Conservation (phyloP, 2,797 vertebrate genomes). For the Naso thynnoides region DNA sequence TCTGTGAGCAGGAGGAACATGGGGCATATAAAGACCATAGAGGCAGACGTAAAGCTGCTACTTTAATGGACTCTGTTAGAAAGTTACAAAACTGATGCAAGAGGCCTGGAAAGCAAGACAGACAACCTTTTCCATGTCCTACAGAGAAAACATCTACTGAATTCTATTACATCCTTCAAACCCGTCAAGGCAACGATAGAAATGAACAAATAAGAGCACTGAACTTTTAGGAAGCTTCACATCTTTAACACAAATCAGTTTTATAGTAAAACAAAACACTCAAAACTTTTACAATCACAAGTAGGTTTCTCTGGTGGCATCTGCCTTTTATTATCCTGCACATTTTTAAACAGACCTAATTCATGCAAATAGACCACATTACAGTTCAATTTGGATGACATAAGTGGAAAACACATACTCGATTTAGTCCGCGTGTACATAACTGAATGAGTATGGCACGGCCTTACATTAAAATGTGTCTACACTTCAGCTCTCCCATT, state of each 20-base stretch:
- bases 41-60: constrained; percentile 1
- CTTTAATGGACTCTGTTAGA: constrained; percentile 14
- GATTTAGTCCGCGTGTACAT: not conserved
- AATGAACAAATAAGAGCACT: not conserved
- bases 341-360: not conserved
- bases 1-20: not conserved
- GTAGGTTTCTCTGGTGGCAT: not conserved
- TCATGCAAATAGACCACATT: not conserved
- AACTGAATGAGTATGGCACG: not conserved
- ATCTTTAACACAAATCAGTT: not conserved
- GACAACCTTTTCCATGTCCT: constrained; percentile 2
- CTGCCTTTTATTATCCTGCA: not conserved
- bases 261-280: not conserved
- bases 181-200: not conserved
- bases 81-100: constrained; percentile 25
- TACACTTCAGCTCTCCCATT: not conserved
- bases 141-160: not conserved
- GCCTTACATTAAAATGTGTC: not conserved
- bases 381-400: not conserved
- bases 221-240: not conserved
- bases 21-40: not conserved
- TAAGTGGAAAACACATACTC: not conserved
- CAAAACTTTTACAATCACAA: not conserved
- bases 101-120: not conserved
- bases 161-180: constrained; percentile 5